Conservation (phyloP, 2,888 invertebrate species). For the Bombyx huttoni region DNA sequence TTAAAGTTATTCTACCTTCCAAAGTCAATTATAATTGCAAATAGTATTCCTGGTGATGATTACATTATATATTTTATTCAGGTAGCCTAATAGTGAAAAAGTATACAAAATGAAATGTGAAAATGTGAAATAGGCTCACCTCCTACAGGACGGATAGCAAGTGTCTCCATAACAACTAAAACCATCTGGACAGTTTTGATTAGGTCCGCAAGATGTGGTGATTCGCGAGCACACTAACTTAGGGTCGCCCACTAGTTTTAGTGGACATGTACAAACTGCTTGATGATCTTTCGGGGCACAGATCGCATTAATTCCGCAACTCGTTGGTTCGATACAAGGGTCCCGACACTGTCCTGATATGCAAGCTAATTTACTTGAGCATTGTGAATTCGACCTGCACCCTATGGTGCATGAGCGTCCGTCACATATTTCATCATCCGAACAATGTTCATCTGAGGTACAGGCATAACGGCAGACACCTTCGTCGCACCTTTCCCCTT, state of each 20-base stretch:
- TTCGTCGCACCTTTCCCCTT: constrained; percentile 82
- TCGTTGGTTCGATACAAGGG: constrained; percentile 81
- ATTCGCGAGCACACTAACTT: constrained; percentile 80
- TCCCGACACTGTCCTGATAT: constrained; percentile 84
- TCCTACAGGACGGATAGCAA: constrained; percentile 84
- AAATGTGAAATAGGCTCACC: constrained; percentile 45
- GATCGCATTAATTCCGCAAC: constrained; percentile 87
- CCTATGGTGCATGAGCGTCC: constrained; percentile 84
- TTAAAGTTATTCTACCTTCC: not conserved
- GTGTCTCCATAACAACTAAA: constrained; percentile 84
- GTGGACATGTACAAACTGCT: constrained; percentile 82
- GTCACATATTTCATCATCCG: constrained; percentile 89
- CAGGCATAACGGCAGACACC: constrained; percentile 90
- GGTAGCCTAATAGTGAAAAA: not conserved
- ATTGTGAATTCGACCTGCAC: constrained; percentile 85
- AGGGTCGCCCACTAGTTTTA: constrained; percentile 81
- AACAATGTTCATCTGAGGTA: constrained; percentile 87
- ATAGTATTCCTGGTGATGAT: no score
- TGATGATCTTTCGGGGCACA: constrained; percentile 80
- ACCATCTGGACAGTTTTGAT: constrained; percentile 78
- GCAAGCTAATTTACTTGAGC: constrained; percentile 81
- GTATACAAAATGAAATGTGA: not conserved
- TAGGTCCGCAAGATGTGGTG: constrained; percentile 74
- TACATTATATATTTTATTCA: not conserved
- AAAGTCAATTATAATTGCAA: no score